Conservation (phyloP, 2,797 vertebrate species). For the Phalloptychus januarius region DNA sequence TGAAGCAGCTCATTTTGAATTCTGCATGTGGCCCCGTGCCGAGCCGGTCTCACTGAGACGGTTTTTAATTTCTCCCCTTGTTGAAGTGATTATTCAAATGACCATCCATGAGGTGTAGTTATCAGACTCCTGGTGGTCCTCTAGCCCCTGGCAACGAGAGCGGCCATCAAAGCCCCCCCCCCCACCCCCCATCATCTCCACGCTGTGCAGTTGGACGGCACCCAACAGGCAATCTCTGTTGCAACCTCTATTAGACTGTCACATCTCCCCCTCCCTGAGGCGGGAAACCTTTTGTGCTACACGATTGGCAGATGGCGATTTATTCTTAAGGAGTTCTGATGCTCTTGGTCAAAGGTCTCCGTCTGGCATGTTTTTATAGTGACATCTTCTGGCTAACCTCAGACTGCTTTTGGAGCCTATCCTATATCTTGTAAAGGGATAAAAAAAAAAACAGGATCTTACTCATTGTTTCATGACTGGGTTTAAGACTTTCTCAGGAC, state of each 20-base stretch:
- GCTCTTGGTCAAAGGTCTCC: constrained; percentile 50
- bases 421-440: constrained; percentile 14
- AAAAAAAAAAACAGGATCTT: constrained; percentile 12
- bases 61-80: constrained; percentile 82
- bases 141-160: constrained; percentile 77
- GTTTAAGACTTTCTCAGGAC: constrained; percentile 34
- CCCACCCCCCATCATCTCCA: constrained; percentile 14
- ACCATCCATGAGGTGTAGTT: constrained; percentile 80
- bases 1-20: constrained; percentile 74
- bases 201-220: constrained; percentile 64
- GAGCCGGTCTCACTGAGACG: constrained; percentile 73
- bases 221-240: constrained; percentile 74
- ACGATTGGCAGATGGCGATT: constrained; percentile 66
- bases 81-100: constrained; percentile 86
- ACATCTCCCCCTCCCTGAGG: constrained; percentile 58
- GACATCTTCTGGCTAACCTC: constrained; percentile 49
- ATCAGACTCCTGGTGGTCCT: constrained; percentile 81
- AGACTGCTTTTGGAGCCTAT: constrained; percentile 41
- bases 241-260: constrained; percentile 70
- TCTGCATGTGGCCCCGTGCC: constrained; percentile 71
- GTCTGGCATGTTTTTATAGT: constrained; percentile 47
- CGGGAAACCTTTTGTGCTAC: constrained; percentile 61
- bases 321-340: constrained; percentile 61
- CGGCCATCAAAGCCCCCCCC: constrained; percentile 52
- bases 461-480: constrained; percentile 33